These are phyloP conservation scores for Azemiops feae DNA, from an alignment of 2,113 vertebrate genomes.

Conservation along the genomic window DNA sequence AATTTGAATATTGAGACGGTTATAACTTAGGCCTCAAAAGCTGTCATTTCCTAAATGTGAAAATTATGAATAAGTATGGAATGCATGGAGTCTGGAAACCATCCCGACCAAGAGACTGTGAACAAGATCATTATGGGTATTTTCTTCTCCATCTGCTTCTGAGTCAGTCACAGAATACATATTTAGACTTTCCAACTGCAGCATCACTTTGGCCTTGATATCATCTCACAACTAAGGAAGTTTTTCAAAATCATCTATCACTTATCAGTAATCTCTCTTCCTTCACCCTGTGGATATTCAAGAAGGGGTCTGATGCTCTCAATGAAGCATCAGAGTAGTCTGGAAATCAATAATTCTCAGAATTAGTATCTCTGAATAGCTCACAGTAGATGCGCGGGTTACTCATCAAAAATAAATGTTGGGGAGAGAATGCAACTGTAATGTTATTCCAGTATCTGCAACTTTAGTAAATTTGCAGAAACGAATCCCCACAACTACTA, in stretches of 20 bases:
- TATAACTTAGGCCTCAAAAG: constrained; percentile 17
- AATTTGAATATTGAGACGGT: neutral
- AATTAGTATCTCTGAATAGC: neutral
- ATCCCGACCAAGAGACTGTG: constrained; percentile 45
- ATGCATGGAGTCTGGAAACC: constrained; percentile 37
- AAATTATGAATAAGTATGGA: constrained; percentile 26
- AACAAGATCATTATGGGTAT: constrained; percentile 56
- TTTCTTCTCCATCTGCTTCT: constrained; percentile 42
- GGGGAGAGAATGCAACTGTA: neutral
- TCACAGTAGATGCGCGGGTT: neutral
- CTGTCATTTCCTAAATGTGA: constrained; percentile 42
- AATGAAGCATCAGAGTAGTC: neutral
- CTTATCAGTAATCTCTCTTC: neutral
- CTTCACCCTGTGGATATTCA: neutral
- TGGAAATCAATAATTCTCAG: neutral
- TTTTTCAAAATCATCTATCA: neutral
- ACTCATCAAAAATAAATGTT: neutral
- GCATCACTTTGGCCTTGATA: neutral
- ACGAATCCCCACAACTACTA: neutral
- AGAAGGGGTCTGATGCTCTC: neutral
- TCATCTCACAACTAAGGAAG: neutral
- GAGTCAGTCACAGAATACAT: neutral
- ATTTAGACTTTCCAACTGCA: constrained; percentile 9
- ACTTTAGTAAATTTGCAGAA: neutral
- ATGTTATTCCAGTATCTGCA: neutral